Conservation (phyloP, 2,113 vertebrate species). For the Donacobius atricapilla region DNA sequence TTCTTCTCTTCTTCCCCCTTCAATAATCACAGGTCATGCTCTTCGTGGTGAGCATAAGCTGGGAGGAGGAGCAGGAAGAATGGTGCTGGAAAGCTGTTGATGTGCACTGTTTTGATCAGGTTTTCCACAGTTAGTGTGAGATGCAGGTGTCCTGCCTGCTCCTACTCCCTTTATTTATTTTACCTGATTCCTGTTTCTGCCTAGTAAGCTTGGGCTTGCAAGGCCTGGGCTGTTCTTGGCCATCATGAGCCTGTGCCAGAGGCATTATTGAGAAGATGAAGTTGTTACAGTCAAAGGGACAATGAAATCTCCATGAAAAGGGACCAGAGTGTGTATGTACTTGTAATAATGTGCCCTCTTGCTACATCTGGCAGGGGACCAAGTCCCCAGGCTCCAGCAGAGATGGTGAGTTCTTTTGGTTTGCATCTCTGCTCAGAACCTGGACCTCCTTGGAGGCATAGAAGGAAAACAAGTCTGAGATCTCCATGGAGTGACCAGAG, state of each 20-base stretch:
- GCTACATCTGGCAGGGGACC: not conserved
- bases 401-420: not conserved
- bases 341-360: not conserved
- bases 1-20: not conserved
- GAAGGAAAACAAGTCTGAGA: not conserved
- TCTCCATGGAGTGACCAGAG: not conserved
- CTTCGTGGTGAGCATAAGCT: not conserved
- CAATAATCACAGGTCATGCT: not conserved
- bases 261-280: not conserved
- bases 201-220: not conserved
- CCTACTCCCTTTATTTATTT: not conserved
- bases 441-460: not conserved
- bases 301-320: not conserved
- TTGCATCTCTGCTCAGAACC: not conserved
- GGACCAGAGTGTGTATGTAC: not conserved
- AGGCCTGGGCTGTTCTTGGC: not conserved
- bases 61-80: not conserved
- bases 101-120: not conserved
- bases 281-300: not conserved
- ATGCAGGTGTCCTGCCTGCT: not conserved
- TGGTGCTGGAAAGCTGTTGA: not conserved
- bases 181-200: not conserved
- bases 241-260: not conserved
- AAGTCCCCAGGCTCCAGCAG: not conserved
- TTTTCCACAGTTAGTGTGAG: not conserved